Percentiles rank a stretch among this genome's conserved stretches.
Evolutionary conservation across 2,113 vertebrate species (phyloP).

Genomic region (Sula dactylatra): DNA sequence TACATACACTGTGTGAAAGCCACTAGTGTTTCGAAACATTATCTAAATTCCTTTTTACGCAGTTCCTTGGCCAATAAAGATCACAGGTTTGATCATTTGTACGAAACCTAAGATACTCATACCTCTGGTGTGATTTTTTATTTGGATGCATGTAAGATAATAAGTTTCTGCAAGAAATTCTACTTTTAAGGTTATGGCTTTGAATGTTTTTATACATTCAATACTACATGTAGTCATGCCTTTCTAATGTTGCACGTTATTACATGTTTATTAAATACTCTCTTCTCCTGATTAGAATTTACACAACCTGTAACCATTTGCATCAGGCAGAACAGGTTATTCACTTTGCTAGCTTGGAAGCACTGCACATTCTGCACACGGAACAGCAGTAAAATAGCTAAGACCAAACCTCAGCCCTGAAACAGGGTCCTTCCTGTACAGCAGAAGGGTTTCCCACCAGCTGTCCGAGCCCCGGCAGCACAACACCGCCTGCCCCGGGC

Average conservation of each 20-base stretch:
- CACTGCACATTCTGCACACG: neutral
- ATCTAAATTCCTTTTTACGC: neutral
- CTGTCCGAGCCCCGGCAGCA: neutral
- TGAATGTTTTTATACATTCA: neutral
- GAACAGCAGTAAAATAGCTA: neutral
- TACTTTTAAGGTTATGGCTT: neutral
- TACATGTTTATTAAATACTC: neutral
- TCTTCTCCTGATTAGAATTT: neutral
- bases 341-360: neutral
- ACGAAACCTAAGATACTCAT: neutral
- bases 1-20: neutral
- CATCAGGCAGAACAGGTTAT: neutral
- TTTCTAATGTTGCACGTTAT: neutral
- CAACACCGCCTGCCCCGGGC: neutral
- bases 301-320: neutral
- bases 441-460: neutral
- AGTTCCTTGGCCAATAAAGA: neutral
- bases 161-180: neutral
- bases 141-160: neutral
- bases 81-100: neutral
- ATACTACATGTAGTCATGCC: fast-evolving
- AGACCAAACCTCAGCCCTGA: too few species aligned
- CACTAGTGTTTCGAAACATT: neutral
- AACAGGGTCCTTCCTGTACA: fast-evolving
- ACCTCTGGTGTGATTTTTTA: neutral